Evolutionary conservation across 1,140 invertebrate genomes (phyloP), one percentile per base, ranked within the genome.

Genomic region (Belonocnema kinseyi): DNA sequence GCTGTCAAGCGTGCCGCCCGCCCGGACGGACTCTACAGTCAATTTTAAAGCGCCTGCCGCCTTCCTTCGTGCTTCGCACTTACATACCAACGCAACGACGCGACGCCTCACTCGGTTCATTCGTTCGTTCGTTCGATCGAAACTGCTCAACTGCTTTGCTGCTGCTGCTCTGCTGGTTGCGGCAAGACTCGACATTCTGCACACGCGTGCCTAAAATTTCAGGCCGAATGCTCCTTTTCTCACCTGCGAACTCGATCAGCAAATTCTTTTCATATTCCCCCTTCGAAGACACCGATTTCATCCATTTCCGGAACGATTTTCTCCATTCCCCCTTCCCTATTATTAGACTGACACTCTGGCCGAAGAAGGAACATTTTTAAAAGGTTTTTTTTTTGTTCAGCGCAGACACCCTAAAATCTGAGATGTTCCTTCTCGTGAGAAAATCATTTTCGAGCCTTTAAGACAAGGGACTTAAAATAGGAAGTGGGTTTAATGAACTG

Each of bases 1-100:
- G 80, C 86, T 86, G 85, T 88, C 86, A 88, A 88, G 86, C 84
- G 82, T 82, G 76, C 80, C 83, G 61, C 26, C 61, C 61, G 61
- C 40, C 40, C 40, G 40, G 40, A 46, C 75, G 53, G 61, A 40
- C 54, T 21, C 11, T 74, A 72, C 74, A 66, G 61, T 66, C 61
- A 66, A 66, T 86, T 85, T 83, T 80, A 85, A 83, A 80, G 82
- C 58, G 56, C 56, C 74, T 33, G 26, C 26, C 26, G 26, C 26
- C 26, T 33, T 33, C 26, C 26, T 33, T 26, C 21, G 21, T 33
- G 26, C 26, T 56, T 56, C 17, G 33, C 74, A 66, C 61, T 40
- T 66, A 66, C 61, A 66, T 66, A 66, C 61, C 61, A 66, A 66
- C 61, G 26, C 61, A 40, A 40, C 61, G 61, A 33, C 33, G 17